Base-by-base conservation (phyloP, 2,797 vertebrate genomes). In the Pelodytes ibericus region DNA sequence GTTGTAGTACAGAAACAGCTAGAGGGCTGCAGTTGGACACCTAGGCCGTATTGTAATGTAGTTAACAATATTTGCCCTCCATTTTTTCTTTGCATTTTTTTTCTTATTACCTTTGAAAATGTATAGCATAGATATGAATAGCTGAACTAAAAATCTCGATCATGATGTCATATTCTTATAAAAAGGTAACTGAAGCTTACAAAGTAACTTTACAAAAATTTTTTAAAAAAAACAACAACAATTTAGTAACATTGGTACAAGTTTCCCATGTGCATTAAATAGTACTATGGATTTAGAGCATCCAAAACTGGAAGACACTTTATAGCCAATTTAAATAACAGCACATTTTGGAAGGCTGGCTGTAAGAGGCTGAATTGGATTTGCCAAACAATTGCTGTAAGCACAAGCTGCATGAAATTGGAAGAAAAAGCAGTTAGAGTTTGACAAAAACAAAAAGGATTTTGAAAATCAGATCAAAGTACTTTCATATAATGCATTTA, bases 391-490 rank as follows among this genome's bases (percentile, higher is more conserved):
- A 31, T 33, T 24, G 56, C 56, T 68, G 9, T 67, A 11, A 66
- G 51, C 29, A 20, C 18, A 59, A 29, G 26, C n/a, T 49, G 29
- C 26, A 33, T 65, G n/a, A 59, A 68, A 68, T 60, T 31, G 56
- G 58, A 44, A 61, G 18, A 16, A 51, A 26, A 53, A 72, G 59
- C 29, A 53, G 31, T 18, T 27, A 47, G n/a, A n/a, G 39, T 60
- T 51, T 49, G 16, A 51, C 15, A 66, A 59, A 74, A 67, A 74
- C 63, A 75, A 75, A 44, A 74, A 75, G 29, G 30, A 67, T 41
- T 59, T 59, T 41, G 58, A 60, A 29, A 67, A 59, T 59, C 47
- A 33, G 41, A 41, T 36, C 4, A 30, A 67, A 25, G 33, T 49
- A 39, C 39, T 58, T 75, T 75, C 60, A 49, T 5, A 53, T 67